Evolutionary conservation across 2,797 vertebrate species (phyloP), one percentile per base, ranked within the genome.

Genomic region (Serranus cabrilla): DNA sequence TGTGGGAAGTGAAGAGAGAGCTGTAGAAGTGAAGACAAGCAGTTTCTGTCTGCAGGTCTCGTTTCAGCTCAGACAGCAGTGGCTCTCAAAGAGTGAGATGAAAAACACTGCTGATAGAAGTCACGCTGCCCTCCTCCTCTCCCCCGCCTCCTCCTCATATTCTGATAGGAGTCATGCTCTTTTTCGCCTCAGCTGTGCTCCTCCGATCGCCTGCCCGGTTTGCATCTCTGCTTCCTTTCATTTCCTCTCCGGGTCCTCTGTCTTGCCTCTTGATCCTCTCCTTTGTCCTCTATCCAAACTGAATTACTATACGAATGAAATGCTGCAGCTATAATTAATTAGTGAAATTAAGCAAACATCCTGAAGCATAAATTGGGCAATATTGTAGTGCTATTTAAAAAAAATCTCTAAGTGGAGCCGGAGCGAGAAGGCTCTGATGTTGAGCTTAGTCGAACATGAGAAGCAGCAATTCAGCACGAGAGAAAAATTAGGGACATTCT

Each of bases 81-180:
- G 47, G 57, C 76, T 75, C 72, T 78, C 67, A 68, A 84, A 64
- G 65, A 72, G 31, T 9, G 40, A 84, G 74, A 71, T 27, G 1
- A 62, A 77, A 69, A 46, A 40, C 25, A 3, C 58, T 9, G 57
- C 84, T 77, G 76, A 88, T 78, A 61, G 81, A 77, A 81, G 80
- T 86, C 87, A 84, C 11, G 49, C 76, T 79, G 67, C 58, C 74
- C 83, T 73, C 78, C 49, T 62, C 71, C 18, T 51, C 58, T 59
- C 43, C 20, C 47, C 62, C 46, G 0, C 51, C 49, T 43, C 54
- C 60, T 61, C 63, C 57, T 75, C 57, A 37, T 71, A 45, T 78
- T 65, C 79, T 83, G 83, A 87, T 82, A 45, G 70, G 80, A 90
- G 82, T 87, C 84, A 45, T 47, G 61, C 72, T 83, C 76, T 65